A percentile compares a stretch with the other conserved stretches of the same genome.
Conservation (phyloP, 2,797 vertebrate genomes). For the Lagocephalus sceleratus region DNA sequence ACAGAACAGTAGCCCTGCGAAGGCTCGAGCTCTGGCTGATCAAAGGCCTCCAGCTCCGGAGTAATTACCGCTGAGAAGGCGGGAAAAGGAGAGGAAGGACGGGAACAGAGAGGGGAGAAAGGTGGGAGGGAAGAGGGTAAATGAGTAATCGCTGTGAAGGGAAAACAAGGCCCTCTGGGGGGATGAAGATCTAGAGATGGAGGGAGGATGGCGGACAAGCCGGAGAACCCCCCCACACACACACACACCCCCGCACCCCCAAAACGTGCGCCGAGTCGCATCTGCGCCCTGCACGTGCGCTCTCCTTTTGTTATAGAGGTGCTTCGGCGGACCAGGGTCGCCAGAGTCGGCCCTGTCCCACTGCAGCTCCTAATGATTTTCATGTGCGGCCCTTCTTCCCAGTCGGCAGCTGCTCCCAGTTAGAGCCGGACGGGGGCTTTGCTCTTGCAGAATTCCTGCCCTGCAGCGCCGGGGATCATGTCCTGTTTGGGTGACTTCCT, state of each 20-base stretch:
- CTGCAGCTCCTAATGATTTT: conserved; percentile 77
- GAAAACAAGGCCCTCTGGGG: conserved; percentile 40
- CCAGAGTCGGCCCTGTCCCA: conserved; percentile 42
- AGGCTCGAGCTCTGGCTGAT: conserved; percentile 55
- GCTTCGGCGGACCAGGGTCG: conserved; percentile 42
- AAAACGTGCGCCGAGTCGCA: conserved; percentile 15
- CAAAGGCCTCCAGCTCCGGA: conserved; percentile 57
- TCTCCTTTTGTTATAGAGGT: conserved; percentile 50
- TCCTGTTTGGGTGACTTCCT: conserved; percentile 66
- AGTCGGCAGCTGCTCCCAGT: conserved; percentile 72
- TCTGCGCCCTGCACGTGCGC: conserved; percentile 27
- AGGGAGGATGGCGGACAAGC: conserved; percentile 42
- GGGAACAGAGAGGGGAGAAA: conserved; percentile 8
- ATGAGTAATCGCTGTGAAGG: conserved; percentile 20
- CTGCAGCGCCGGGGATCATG: conserved; percentile 60
- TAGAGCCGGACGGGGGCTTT: conserved; percentile 55
- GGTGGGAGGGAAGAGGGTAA: conserved; percentile 7
- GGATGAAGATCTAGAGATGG: conserved; percentile 24
- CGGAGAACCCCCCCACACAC: conserved; percentile 49
- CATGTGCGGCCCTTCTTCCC: conserved; percentile 66
- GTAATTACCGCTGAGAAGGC: conserved; percentile 52
- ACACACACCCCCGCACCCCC: neutral
- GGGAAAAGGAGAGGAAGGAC: conserved; percentile 27
- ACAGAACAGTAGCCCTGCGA: conserved; percentile 66
- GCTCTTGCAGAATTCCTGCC: conserved; percentile 64